These are phyloP conservation scores for Capra hircus DNA, from an alignment of 2,113 vertebrate genomes.

Conservation along the genomic window DNA sequence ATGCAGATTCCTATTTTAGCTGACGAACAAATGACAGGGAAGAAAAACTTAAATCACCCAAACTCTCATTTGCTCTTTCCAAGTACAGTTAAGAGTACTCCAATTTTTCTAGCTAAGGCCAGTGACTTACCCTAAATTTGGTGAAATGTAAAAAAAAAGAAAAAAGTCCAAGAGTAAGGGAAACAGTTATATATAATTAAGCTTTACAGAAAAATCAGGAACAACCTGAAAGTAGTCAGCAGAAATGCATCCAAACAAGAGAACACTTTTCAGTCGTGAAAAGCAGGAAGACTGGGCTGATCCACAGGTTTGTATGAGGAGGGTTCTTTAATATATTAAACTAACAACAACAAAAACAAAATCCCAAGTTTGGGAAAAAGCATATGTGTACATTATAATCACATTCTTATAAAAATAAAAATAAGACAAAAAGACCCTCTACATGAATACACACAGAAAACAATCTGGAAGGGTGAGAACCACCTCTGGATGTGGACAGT, in stretches of 20 bases:
- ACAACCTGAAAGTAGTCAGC: neutral
- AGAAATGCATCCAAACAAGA: neutral
- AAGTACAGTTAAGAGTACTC: neutral
- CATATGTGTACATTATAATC: neutral
- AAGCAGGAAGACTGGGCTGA: neutral
- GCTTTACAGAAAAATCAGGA: neutral
- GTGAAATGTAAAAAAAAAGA: neutral
- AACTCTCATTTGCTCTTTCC: neutral
- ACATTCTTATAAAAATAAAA: neutral
- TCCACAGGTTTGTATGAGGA: neutral
- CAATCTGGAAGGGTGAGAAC: neutral
- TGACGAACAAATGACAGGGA: neutral
- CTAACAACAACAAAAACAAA: neutral
- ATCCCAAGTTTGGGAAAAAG: neutral
- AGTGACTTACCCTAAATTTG: neutral
- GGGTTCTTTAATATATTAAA: neutral
- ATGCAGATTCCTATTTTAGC: neutral
- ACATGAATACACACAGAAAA: neutral
- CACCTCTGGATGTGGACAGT: neutral
- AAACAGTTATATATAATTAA: slow-evolving; percentile 4
- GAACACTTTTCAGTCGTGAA: neutral
- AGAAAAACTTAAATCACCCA: neutral
- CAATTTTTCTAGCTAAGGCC: neutral
- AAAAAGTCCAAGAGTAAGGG: neutral
- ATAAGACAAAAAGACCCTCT: neutral